Base-by-base conservation (phyloP, 1,140 invertebrate species). In the Drosophila lini region DNA sequence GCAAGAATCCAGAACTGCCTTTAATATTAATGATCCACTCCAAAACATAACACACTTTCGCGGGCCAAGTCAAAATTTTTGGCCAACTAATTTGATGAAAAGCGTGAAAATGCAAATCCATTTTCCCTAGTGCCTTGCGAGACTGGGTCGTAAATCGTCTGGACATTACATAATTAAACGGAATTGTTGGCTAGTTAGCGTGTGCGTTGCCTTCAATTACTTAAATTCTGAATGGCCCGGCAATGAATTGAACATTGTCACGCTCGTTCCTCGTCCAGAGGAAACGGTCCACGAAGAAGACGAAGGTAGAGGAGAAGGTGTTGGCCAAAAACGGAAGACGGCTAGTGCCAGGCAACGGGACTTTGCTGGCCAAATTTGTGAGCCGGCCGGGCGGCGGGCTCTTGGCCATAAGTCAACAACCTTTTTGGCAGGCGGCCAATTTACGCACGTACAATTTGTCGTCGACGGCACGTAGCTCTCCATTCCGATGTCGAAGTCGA, bases 221-320 rank as follows among this genome's bases (percentile, higher is more conserved):
- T 88, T 88, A 88, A 88, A 88, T 88, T 88, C 83, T 88, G 76
- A 88, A 88, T 78, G 86, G 83, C 61, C 62, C 59, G 77, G 59
- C 78, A 68, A 79, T 79, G 86, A 88, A 88, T 88, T 88, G 83
- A 89, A 88, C 84, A 80, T 80, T 89, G 83, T 88, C 83, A 88
- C 83, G 83, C 83, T 84, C 45, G 52, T n/a, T 55, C 52, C 52
- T 38, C 19, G 36, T 38, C 63, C 57, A 57, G 77, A 83, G 84
- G 82, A 88, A 85, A 83, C 70, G 71, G 81, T 80, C 55, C 42
- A 74, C 59, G 13, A 22, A 45, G 60, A 25, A 5, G 48, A 32
- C 28, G 48, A 44, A 8, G 25, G 28, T 56, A 1, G 16, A 25
- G 41, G 16, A 16, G 31, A 28, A 22, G 41, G 59, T 63, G 34